A percentile compares a stretch with the other conserved stretches of the same genome.
These are phyloP conservation scores for Helobdella robusta DNA, from an alignment of 2,888 invertebrate species.

Conservation along the genomic window DNA sequence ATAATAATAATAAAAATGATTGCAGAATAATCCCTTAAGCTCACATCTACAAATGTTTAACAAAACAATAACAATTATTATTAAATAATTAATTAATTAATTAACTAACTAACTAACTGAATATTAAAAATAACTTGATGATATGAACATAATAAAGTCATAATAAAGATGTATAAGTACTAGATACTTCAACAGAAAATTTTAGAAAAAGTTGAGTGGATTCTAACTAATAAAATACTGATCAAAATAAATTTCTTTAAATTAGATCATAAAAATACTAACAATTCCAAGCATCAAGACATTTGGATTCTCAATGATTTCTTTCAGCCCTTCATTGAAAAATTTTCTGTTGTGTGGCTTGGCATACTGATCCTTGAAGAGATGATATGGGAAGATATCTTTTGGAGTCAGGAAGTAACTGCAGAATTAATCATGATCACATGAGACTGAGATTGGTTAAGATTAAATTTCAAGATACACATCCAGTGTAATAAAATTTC, in stretches of 20 bases:
- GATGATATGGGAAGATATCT: slow-evolving; percentile 73
- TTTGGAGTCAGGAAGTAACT: slow-evolving; percentile 69
- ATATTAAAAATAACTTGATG: background rate
- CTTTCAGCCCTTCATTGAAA: slow-evolving; percentile 74
- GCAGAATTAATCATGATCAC: slow-evolving; percentile 24
- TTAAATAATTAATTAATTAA: no score
- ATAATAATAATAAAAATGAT: no score
- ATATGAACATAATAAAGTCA: background rate
- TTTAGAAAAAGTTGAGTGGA: background rate
- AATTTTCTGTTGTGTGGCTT: slow-evolving; percentile 68
- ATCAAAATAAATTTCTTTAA: background rate
- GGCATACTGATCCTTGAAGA: slow-evolving; percentile 67
- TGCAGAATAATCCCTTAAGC: no score
- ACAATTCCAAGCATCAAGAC: slow-evolving; percentile 33
- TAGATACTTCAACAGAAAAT: background rate
- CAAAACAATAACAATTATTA: no score
- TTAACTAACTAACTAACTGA: no score
- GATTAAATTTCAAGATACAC: background rate
- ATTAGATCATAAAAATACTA: slow-evolving; percentile 9
- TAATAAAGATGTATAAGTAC: background rate
- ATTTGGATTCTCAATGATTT: slow-evolving; percentile 55
- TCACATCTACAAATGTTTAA: no score
- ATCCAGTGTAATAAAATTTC: background rate
- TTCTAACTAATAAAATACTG: background rate
- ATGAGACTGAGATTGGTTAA: background rate